Conservation (phyloP, 2,113 vertebrate genomes). For the Trachemys scripta region DNA sequence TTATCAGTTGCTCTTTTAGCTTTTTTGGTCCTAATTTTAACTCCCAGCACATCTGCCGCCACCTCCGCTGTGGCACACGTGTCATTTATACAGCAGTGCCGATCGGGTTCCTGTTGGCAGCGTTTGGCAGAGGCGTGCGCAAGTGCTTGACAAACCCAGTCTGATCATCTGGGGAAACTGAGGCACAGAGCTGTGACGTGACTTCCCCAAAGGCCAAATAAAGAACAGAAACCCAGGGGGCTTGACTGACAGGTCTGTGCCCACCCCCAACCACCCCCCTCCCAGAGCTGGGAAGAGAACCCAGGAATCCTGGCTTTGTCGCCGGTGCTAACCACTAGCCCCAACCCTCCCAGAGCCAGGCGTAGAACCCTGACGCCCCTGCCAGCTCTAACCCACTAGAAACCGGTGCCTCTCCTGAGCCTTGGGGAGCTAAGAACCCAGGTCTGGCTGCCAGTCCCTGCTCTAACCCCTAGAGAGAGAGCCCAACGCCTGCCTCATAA, state of each 20-base stretch:
- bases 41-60: too few species aligned
- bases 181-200: background rate
- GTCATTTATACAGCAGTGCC: too few species aligned
- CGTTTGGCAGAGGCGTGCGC: background rate
- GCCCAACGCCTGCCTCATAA: too few species aligned
- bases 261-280: too few species aligned
- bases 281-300: background rate
- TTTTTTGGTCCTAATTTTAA: background rate
- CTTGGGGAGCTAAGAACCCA: background rate
- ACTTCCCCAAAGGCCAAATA: background rate
- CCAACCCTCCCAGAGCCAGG: too few species aligned
- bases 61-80: accelerated
- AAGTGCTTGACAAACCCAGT: background rate
- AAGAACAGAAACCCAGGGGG: too few species aligned
- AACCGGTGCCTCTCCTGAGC: background rate
- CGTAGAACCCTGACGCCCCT: too few species aligned
- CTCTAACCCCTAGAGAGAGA: too few species aligned
- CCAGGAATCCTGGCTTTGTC: background rate
- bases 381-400: too few species aligned
- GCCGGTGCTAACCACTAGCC: background rate
- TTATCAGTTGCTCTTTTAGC: background rate
- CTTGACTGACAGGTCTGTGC: background rate
- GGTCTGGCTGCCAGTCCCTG: background rate
- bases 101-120: too few species aligned
- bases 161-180: background rate